Percentiles rank a stretch among this genome's conserved stretches.
Evolutionary conservation across 2,797 vertebrate genomes (phyloP).

Genomic region (Megalops cyprinoides): DNA sequence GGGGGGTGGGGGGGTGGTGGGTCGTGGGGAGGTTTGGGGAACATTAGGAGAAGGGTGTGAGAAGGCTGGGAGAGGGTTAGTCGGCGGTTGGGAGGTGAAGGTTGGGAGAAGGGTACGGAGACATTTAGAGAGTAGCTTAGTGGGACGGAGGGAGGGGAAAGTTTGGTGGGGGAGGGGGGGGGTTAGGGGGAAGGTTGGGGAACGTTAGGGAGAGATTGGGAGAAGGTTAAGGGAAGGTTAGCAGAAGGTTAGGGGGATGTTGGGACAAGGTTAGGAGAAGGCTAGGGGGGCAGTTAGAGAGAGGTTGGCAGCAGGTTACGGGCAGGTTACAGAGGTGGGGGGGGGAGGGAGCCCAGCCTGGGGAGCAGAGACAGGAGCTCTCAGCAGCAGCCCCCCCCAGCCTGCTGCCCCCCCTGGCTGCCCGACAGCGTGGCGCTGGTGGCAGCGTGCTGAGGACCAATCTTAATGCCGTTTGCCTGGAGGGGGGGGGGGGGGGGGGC

Average conservation of each 20-base stretch:
- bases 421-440: conserved; percentile 90
- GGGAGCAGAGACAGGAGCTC: conserved; percentile 42
- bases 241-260: background rate
- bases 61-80: background rate
- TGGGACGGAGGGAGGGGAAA: background rate
- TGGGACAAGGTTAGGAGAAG: background rate
- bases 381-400: conserved; percentile 98
- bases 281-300: background rate
- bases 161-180: background rate
- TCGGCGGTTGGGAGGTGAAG: too few species aligned
- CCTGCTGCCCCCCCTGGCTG: conserved; percentile 94
- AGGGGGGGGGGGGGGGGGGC: conserved; percentile 40
- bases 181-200: background rate
- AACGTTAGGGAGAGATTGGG: too few species aligned
- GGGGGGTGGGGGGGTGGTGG: too few species aligned
- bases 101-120: background rate
- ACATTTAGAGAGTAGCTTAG: background rate
- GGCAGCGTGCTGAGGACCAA: conserved; percentile 96
- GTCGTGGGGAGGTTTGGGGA: background rate
- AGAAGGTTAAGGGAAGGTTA: background rate
- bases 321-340: too few species aligned
- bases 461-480: conserved; percentile 98
- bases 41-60: background rate
- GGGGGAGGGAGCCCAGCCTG: background rate
- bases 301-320: background rate